Percentiles rank a stretch among this genome's conserved stretches.
These are phyloP conservation scores for Leptogaster cylindrica DNA, from an alignment of 2,888 invertebrate species.

Conservation along the genomic window DNA sequence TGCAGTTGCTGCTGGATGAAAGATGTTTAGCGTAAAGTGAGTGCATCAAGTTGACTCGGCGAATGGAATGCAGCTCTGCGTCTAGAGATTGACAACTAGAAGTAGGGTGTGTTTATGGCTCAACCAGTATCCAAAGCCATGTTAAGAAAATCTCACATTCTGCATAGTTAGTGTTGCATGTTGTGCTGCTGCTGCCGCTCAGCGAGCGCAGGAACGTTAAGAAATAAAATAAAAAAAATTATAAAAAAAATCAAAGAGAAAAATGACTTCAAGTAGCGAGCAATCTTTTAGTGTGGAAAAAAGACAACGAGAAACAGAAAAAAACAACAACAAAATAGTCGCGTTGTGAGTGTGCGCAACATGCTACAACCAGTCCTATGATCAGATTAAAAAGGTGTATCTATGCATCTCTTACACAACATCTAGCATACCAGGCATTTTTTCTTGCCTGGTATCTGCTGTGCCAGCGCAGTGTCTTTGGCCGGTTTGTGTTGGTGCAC, in stretches of 20 bases:
- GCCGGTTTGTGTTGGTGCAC: constrained; percentile 10
- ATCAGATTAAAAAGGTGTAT: constrained; percentile 38
- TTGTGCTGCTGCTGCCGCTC: not conserved
- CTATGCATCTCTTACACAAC: constrained; percentile 38
- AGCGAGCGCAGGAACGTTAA: constrained; percentile 2
- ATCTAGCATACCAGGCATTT: constrained; percentile 26
- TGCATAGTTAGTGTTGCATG: constrained; percentile 4
- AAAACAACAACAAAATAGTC: too few species aligned
- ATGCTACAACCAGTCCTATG: constrained; percentile 31
- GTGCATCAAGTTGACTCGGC: constrained; percentile 22
- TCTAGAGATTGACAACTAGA: constrained; percentile 31
- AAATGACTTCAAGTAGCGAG: constrained; percentile 28
- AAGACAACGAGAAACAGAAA: too few species aligned
- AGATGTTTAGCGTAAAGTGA: constrained; percentile 27
- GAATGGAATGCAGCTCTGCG: constrained; percentile 29
- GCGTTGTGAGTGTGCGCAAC: constrained; percentile 8
- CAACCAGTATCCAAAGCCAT: constrained; percentile 14
- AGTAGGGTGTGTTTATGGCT: constrained; percentile 29
- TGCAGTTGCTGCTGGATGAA: not conserved
- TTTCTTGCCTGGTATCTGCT: constrained; percentile 17
- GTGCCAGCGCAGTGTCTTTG: too few species aligned
- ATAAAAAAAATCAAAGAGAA: too few species aligned
- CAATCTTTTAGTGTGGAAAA: constrained; percentile 19
- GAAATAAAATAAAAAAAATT: too few species aligned
- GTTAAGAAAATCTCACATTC: constrained; percentile 27